Evolutionary conservation across 2,888 invertebrate species (phyloP), one percentile per base, ranked within the genome.

Genomic region (Aleiodes leptofemur): DNA sequence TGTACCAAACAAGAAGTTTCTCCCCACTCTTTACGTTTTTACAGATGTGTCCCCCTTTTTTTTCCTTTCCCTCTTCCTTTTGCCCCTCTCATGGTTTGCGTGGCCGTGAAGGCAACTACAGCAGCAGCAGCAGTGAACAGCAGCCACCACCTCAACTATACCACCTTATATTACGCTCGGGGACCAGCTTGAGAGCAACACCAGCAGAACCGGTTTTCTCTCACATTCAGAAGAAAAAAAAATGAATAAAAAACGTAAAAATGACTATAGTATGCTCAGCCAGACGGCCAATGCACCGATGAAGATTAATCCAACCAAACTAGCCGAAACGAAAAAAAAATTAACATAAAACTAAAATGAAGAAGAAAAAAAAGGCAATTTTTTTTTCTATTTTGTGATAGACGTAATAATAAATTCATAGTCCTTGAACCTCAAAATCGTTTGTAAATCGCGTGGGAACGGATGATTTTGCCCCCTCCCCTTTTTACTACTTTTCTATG

Each of bases 141-240:
- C 31, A 48, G 53, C 43, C 55, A 69, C 70, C 55, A 38, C 74
- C 71, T 71, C 34, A 55, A 56, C 72, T 72, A 69, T 64, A 61
- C 43, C 72, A 68, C 74, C 69, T 59, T 74, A 74, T 50, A 55
- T 34, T 61, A 66, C 66, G 70, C 51, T 74, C 69, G 76, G 75
- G 76, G 79, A 78, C 75, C 78, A 72, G 75, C 72, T 77, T 80
- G 77, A 77, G 76, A 78, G 79, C 64, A 64, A 64, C 48, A 64
- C 64, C 43, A 64, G 48, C 77, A 43, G 76, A 80, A 80, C 80
- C 80, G 80, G 80, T 80, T 79, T 77, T 76, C 43, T 73, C 72
- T 69, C 73, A 76, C 76, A 74, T 76, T 74, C 72, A 78, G 74
- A 73, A 76, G 74, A 76, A 74, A 78, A 56, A 61, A 56, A 43